phyloP scores from a whole-genome alignment of 2,888 invertebrate species.

The Phaonia tiefii region DNA sequence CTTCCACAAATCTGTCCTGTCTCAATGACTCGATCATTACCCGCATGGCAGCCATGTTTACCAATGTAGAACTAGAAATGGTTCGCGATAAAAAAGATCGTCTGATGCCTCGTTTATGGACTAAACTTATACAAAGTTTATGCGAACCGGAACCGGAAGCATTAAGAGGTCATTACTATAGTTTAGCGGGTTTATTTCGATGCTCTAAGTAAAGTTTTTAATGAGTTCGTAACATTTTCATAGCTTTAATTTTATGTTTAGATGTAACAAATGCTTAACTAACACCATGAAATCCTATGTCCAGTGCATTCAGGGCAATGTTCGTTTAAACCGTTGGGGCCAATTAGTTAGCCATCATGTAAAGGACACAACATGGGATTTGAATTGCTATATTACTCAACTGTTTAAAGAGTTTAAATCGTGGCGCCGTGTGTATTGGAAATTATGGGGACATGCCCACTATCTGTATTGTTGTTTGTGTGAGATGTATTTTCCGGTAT shows the following conservation, averaged over 20 bases:
- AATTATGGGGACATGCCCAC: slow-evolving; percentile 95
- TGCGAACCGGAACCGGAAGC: slow-evolving; percentile 89
- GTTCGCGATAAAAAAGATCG: slow-evolving; percentile 94
- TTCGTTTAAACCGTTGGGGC: slow-evolving; percentile 88
- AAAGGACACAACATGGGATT: slow-evolving; percentile 89
- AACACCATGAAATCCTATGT: slow-evolving; percentile 86
- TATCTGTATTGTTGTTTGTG: slow-evolving; percentile 91
- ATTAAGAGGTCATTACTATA: slow-evolving; percentile 89
- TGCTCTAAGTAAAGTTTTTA: slow-evolving; percentile 82
- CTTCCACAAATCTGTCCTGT: slow-evolving; percentile 92
- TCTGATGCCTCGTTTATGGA: slow-evolving; percentile 90
- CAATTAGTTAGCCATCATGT: slow-evolving; percentile 87
- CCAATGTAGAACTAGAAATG: slow-evolving; percentile 91
- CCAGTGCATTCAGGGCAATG: slow-evolving; percentile 87
- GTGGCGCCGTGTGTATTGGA: slow-evolving; percentile 97
- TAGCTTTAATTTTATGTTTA: too few relatives aligned
- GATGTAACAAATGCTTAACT: slow-evolving; percentile 88
- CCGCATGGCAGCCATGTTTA: slow-evolving; percentile 92
- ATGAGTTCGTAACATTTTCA: neutral
- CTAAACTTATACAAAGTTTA: slow-evolving; percentile 89
- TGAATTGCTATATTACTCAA: slow-evolving; percentile 89
- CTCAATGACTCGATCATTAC: slow-evolving; percentile 89
- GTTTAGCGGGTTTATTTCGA: slow-evolving; percentile 88
- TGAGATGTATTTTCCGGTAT: slow-evolving; percentile 88
- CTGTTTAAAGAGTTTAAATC: slow-evolving; percentile 89